phyloP scores from a whole-genome alignment of 2,113 vertebrate species.

The Podiceps cristatus region DNA sequence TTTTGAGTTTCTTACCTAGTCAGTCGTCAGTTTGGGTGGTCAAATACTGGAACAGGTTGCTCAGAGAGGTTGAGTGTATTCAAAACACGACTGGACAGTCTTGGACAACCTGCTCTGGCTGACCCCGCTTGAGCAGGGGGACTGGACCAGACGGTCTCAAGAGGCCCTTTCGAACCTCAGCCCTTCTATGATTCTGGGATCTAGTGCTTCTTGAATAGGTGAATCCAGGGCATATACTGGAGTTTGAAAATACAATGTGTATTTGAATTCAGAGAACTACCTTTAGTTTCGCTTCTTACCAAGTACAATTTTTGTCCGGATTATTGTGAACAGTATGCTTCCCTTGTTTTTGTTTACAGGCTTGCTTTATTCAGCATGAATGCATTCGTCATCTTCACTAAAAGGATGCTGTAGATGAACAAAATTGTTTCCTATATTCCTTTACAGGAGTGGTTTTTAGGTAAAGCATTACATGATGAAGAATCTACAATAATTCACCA shows the following conservation, averaged over 20 bases:
- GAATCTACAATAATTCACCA: conserved; percentile 99
- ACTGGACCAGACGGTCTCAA: neutral
- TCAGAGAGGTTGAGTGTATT: neutral
- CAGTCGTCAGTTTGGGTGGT: neutral
- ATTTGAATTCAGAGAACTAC: neutral
- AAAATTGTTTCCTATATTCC: conserved; percentile 58
- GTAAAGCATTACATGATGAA: conserved; percentile 91
- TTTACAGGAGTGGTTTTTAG: conserved; percentile 94
- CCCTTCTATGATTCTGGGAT: neutral
- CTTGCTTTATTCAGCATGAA: conserved; percentile 38
- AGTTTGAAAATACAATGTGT: neutral
- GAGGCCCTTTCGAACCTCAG: neutral
- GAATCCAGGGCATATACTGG: neutral
- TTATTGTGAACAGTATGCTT: neutral
- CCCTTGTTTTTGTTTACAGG: conserved; percentile 19
- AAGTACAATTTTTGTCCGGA: neutral
- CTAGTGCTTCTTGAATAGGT: neutral
- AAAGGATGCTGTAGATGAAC: conserved; percentile 27
- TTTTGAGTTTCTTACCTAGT: neutral
- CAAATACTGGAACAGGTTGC: neutral
- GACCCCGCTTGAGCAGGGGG: neutral
- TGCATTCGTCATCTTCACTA: neutral
- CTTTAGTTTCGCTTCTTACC: neutral
- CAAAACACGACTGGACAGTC: neutral
- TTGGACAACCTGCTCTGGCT: neutral